Percentiles rank a stretch among this genome's conserved stretches.
Conservation (phyloP, 37 sponge, comb jelly and placozoan genomes). For the Mnemiopsis leidyi region DNA sequence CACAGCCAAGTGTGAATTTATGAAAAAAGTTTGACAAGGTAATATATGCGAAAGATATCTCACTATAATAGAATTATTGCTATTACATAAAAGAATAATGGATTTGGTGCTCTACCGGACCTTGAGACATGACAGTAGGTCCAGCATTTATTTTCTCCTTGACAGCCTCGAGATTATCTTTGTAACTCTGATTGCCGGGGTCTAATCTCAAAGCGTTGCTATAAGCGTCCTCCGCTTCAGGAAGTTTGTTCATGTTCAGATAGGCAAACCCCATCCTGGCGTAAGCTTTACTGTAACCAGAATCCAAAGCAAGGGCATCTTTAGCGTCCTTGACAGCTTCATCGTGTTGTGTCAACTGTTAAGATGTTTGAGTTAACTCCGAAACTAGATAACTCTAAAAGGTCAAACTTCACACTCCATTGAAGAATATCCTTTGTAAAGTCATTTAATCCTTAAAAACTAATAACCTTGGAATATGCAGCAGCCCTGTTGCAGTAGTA, state of each 20-base stretch:
- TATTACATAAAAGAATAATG: too few relatives aligned
- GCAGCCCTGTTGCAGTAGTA: slow-evolving; percentile 56
- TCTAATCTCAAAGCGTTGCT: slow-evolving; percentile 1
- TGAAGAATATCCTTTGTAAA: too few relatives aligned
- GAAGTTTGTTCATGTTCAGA: slow-evolving; percentile 18
- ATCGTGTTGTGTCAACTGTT: slow-evolving; percentile 25
- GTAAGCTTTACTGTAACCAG: slow-evolving; percentile 45
- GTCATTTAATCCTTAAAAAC: not conserved
- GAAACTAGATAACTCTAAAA: too few relatives aligned
- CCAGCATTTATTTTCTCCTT: slow-evolving; percentile 57
- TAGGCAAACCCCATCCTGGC: slow-evolving; percentile 64
- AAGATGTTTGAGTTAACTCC: too few relatives aligned
- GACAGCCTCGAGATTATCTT: slow-evolving; percentile 49
- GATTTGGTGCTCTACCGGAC: too few relatives aligned
- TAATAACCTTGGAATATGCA: slow-evolving; percentile 10
- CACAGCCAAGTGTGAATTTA: too few relatives aligned
- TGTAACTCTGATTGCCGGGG: slow-evolving; percentile 43
- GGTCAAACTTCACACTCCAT: too few relatives aligned
- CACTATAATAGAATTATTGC: too few relatives aligned
- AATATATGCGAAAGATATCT: too few relatives aligned
- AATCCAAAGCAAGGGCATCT: slow-evolving; percentile 3
- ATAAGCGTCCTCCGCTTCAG: slow-evolving; percentile 42
- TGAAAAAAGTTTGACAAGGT: too few relatives aligned
- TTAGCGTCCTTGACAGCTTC: slow-evolving; percentile 13
- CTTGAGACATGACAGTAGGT: not conserved